A percentile compares a stretch with the other conserved stretches of the same genome.
Conservation (phyloP, 2,113 vertebrate genomes). For the Lathamus discolor region DNA sequence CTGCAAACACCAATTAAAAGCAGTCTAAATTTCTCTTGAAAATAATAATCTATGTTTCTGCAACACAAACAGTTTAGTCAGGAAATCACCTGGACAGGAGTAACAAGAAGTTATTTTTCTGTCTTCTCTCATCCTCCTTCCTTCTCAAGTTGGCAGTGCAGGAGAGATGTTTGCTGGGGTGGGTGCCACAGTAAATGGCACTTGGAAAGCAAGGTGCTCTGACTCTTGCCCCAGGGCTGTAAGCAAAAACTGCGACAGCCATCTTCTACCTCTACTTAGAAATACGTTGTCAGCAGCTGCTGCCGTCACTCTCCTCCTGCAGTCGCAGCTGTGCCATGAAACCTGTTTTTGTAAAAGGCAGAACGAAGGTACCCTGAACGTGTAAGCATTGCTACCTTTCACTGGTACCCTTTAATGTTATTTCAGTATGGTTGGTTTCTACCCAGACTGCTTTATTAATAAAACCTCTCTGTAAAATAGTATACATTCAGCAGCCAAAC, state of each 20-base stretch:
- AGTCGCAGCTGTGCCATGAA: constrained; percentile 23
- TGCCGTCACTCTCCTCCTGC: constrained; percentile 37
- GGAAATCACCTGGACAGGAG: not conserved
- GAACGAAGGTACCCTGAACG: not conserved
- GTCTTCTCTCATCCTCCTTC: not conserved
- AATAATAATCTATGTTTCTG: not conserved
- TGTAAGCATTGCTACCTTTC: not conserved
- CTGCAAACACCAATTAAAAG: not conserved
- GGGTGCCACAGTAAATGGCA: not conserved
- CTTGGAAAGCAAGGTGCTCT: not conserved
- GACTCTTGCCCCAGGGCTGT: not conserved
- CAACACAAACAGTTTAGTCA: not conserved
- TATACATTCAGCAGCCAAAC: not conserved
- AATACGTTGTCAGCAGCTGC: constrained; percentile 46
- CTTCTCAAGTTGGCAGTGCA: not conserved
- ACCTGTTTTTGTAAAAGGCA: not conserved
- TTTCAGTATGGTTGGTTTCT: not conserved
- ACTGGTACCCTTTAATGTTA: not conserved
- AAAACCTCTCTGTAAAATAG: not conserved
- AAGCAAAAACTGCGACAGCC: not conserved
- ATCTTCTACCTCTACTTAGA: not conserved
- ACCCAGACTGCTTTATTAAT: not conserved
- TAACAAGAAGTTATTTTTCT: not conserved
- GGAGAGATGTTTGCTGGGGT: not conserved
- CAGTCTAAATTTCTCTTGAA: not conserved